Evolutionary conservation across 2,888 invertebrate species (phyloP), one percentile per base, ranked within the genome.

Genomic region (Archips xylosteana): DNA sequence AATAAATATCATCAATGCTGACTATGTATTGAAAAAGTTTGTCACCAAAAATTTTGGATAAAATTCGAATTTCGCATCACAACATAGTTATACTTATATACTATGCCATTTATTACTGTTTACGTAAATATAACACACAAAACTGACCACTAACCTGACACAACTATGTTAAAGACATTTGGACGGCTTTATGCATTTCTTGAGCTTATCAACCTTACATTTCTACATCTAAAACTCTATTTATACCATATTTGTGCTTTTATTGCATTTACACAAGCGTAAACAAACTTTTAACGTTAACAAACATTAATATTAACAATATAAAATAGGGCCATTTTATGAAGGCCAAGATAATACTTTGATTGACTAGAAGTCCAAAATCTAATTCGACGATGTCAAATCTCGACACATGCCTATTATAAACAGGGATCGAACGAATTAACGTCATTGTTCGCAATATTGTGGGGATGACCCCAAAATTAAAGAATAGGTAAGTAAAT

Each of bases 191-290:
- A 63, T 64, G 63, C 57, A 59, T 36, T 36, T 42, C 68, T 69
- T 73, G 73, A 73, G 73, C 73, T 63, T 64, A 69, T 36, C 15
- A 51, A 15, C 51, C 3, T 65, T 65, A 47, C 54, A 39, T 39
- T 6, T 6, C 36, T 36, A 39, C 39, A 9, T 8, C 62, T 63
- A 62, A 60, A 23, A 6, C 39, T 49, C 23, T 15, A 47, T 32
- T 69, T 49, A 64, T 36, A 64, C 59, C 51, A 59, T 5, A 32
- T 10, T 71, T 70, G 72, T 75, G 63, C 68, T 65, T 39, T 65
- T 75, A 74, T 69, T 74, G 65, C 69, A 60, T 65, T 70, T 66
- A 32, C 65, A 74, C 70, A 74, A 74, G 69, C 65, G 61, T 61
- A 65, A 54, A 74, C 74, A 74, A 69, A 59, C 69, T 42, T 69